phyloP scores from a whole-genome alignment of 2,113 vertebrate genomes.

The Columba livia region DNA sequence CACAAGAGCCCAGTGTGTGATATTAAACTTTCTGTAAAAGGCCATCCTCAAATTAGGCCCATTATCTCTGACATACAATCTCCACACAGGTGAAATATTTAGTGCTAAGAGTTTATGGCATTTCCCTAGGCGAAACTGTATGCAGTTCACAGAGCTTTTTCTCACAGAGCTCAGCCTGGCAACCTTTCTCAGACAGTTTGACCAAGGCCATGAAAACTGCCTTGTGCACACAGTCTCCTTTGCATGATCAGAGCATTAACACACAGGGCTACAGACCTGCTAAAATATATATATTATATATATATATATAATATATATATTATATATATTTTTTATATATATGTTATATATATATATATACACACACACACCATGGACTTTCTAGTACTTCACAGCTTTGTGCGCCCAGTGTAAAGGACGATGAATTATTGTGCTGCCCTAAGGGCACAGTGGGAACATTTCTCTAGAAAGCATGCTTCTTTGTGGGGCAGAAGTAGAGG shows the following conservation, averaged over 20 bases:
- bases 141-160: neutral
- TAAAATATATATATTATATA: neutral
- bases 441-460: neutral
- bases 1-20: neutral
- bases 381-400: neutral
- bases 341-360: too few species aligned
- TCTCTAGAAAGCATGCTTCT: neutral
- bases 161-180: neutral
- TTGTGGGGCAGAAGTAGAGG: neutral
- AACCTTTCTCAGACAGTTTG: neutral
- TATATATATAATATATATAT: too few species aligned
- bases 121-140: neutral
- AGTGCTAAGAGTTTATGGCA: conserved; percentile 22
- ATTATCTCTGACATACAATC: conserved; percentile 48
- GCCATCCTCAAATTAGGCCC: conserved; percentile 38
- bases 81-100: conserved; percentile 55
- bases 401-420: neutral
- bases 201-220: neutral
- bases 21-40: conserved; percentile 63
- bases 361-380: neutral
- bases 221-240: neutral
- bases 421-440: neutral
- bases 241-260: neutral
- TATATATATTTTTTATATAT: too few species aligned
- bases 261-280: neutral